Evolutionary conservation across 2,888 invertebrate species (phyloP).

Genomic region (Epinotia bilunana): DNA sequence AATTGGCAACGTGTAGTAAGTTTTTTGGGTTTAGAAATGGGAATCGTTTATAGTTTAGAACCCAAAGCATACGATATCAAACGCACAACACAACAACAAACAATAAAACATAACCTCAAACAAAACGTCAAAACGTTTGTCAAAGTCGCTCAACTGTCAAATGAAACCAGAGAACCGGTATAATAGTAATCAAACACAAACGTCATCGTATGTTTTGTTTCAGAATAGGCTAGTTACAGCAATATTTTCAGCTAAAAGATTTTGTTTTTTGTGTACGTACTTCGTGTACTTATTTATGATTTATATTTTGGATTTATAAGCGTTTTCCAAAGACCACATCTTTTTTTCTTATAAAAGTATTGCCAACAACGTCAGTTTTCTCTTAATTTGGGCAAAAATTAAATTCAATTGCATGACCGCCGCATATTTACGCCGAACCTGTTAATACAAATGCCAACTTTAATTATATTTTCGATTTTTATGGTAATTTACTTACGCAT

Average conservation of each 20-base stretch:
- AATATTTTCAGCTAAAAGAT: background rate
- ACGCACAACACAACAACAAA: background rate
- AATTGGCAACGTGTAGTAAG: background rate
- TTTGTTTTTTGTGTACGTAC: background rate
- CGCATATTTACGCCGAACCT: too few relatives aligned
- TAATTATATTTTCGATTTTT: too few relatives aligned
- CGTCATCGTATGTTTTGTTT: background rate
- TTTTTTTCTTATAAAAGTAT: conserved; percentile 1
- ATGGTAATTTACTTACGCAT: too few relatives aligned
- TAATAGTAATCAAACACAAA: background rate
- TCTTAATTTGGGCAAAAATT: too few relatives aligned
- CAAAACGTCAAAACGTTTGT: background rate
- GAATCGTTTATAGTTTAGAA: background rate
- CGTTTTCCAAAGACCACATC: conserved; percentile 9
- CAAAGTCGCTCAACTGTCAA: background rate
- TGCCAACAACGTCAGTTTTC: background rate
- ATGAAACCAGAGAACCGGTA: too few relatives aligned
- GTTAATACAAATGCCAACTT: too few relatives aligned
- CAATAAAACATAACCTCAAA: conserved; percentile 17
- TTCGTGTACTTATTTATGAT: background rate
- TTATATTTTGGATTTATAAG: conserved; percentile 2
- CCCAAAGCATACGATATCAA: background rate
- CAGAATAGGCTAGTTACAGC: background rate
- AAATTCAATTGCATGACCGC: too few relatives aligned
- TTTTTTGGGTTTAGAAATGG: background rate